Base-by-base conservation (phyloP, 2,888 invertebrate species). In the Hypercompe scribonia region DNA sequence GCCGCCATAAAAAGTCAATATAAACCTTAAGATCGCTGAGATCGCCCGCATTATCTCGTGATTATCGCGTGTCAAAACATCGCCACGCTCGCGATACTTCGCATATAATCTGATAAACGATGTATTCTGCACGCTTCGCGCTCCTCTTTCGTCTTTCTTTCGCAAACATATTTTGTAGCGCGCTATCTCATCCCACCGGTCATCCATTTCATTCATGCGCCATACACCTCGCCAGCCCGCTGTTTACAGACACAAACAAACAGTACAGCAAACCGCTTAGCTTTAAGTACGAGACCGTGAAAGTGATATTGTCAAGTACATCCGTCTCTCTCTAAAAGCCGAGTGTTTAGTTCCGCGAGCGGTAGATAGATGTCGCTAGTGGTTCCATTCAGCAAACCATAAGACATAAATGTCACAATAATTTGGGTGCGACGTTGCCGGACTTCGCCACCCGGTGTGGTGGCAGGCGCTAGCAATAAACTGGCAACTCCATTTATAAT, bases 11-110 rank as follows among this genome's bases (percentile, higher is more conserved):
- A 95, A 95, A 95, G 93, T 93, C 91, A 95, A 94, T 94, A 94
- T 95, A 93, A 95, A 94, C 95, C 94, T 95, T 95, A 95, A 93
- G 91, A 94, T 91, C 91, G 89, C 87, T 87, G 93, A 95, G 95
- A 95, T 95, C 94, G 95, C 90, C 90, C 93, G 95, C 93, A 96
- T 96, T 96, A 96, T 95, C 96, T 95, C 92, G 93, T 95, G 95
- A 96, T 96, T 96, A 96, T 96, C 96, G 95, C 95, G 95, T 96
- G 96, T 96, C 96, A 96, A 96, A 96, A 96, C 96, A 96, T 96
- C 94, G 94, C 94, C 95, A 95, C 95, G 94, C 95, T 95, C 94
- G 94, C 96, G 95, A 95, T 96, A 95, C 95, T 95, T 95, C 95
- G 95, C 95, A 94, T 96, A 95, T 95, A 96, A 96, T 96, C 95